phyloP scores from a whole-genome alignment of 2,888 invertebrate species.

The Calliphora vomitoria region DNA sequence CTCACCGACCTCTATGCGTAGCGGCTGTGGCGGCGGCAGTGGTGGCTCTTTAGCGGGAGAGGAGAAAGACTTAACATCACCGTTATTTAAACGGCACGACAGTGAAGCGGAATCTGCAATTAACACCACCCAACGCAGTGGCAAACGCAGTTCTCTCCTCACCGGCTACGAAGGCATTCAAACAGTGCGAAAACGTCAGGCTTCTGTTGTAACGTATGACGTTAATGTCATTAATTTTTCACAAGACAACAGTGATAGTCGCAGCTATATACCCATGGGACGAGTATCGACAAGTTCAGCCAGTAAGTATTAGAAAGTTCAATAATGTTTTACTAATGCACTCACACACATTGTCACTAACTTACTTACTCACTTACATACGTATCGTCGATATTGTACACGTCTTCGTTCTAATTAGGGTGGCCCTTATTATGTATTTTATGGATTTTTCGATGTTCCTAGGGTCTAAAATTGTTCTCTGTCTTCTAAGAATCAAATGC shows the following conservation, averaged over 20 bases:
- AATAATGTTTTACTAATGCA: conserved; percentile 46
- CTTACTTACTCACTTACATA: not conserved
- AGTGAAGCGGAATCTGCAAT: conserved; percentile 78
- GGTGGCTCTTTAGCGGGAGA: conserved; percentile 76
- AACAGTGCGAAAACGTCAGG: conserved; percentile 83
- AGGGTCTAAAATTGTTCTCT: no score
- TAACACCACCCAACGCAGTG: conserved; percentile 29
- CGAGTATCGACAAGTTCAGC: conserved; percentile 84
- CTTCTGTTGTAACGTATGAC: conserved; percentile 84
- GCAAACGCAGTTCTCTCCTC: conserved; percentile 79
- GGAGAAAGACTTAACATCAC: conserved; percentile 81
- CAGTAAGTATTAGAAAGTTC: conserved; percentile 81
- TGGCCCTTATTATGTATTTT: no score
- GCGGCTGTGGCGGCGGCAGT: conserved; percentile 73
- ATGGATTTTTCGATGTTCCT: no score
- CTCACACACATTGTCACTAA: not conserved
- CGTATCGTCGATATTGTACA: not conserved
- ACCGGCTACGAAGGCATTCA: conserved; percentile 81
- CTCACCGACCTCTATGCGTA: conserved; percentile 81
- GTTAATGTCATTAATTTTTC: conserved; percentile 85
- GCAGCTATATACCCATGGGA: conserved; percentile 84
- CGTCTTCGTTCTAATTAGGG: no score
- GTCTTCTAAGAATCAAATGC: no score
- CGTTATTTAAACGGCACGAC: conserved; percentile 80
- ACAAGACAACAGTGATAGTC: conserved; percentile 83